Base-by-base conservation (phyloP, 1,140 invertebrate genomes). In the Cotesia vestalis region DNA sequence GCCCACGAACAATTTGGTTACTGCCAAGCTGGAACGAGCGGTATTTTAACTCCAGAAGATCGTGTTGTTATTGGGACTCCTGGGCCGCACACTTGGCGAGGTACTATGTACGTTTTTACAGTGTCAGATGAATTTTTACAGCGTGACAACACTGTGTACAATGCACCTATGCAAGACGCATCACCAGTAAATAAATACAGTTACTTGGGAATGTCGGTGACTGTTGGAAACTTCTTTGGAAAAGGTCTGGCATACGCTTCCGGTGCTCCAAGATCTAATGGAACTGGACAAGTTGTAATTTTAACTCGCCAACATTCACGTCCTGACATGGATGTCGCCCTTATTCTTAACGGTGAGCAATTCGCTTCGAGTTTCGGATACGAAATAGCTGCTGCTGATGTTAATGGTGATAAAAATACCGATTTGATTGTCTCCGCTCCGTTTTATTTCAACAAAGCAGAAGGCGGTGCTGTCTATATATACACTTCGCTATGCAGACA, bases 11-110 rank as follows among this genome's bases (percentile, higher is more conserved):
- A 96, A 81, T 96, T 92, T 84, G 95, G 95, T 1, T 95, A 93
- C 80, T 98, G 97, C 86, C 96, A 98, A 88, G 95, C 94, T 53
- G 96, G 97, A 6, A 96, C 94, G 0, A 96, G 95, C 79, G 93
- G 92, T 72, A 88, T 92, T 1, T 85, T 96, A 27, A 87, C 95
- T 9, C 89, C 92, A 34, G 94, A 96, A 77, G 92, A 95, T 79
- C 93, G 91, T 14, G 90, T 94, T 20, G 84, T 97, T 0, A 89
- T 97, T 73, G 96, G 96, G 6, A 91, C 94, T 12, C 96, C 96
- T 2, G 95, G 95, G 0, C 92, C 94, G 0, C 92, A 92, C 76
- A 96, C 93, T 0, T 97, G 95, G 95, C 89, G 93, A 76, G 96
- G 96, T 4, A 96, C 94, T 6, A 88, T 97, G 3, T 97, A 95